Evolutionary conservation across 2,888 invertebrate genomes (phyloP).

Genomic region (Drosophila siamana): DNA sequence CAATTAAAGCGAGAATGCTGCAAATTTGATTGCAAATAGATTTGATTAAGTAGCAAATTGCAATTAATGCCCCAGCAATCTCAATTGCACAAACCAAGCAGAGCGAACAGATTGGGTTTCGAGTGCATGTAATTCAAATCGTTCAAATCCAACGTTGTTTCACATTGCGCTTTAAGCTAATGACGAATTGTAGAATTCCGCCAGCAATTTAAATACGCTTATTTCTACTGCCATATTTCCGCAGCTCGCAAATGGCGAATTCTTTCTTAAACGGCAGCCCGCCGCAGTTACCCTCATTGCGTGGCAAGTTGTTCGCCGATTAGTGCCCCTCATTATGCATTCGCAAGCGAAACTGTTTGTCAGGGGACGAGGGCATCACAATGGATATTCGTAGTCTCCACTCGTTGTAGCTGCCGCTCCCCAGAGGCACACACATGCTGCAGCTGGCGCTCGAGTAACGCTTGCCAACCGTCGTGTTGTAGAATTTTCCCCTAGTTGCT

Average conservation of each 20-base stretch:
- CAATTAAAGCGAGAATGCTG: slow-evolving; percentile 6
- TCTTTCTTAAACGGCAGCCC: too few relatives aligned
- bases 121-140: neutral
- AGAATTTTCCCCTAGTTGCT: slow-evolving; percentile 23
- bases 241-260: slow-evolving; percentile 28
- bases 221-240: neutral
- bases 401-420: neutral
- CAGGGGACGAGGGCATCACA: slow-evolving; percentile 33
- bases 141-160: neutral
- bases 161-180: slow-evolving; percentile 16
- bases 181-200: slow-evolving; percentile 30
- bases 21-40: slow-evolving; percentile 7
- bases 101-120: neutral
- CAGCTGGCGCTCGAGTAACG: neutral
- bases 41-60: slow-evolving; percentile 29
- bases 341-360: slow-evolving; percentile 26
- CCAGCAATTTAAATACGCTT: slow-evolving; percentile 3
- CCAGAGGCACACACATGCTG: slow-evolving; percentile 22
- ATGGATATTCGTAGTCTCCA: slow-evolving; percentile 27
- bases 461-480: neutral
- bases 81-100: too few relatives aligned
- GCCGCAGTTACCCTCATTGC: slow-evolving; percentile 56
- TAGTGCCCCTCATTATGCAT: slow-evolving; percentile 59
- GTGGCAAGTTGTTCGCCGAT: slow-evolving; percentile 49
- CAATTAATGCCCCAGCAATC: slow-evolving; percentile 19